Evolutionary conservation across 2,888 invertebrate genomes (phyloP), one percentile per base, ranked within the genome.

Genomic region (Melinaea menophilus): DNA sequence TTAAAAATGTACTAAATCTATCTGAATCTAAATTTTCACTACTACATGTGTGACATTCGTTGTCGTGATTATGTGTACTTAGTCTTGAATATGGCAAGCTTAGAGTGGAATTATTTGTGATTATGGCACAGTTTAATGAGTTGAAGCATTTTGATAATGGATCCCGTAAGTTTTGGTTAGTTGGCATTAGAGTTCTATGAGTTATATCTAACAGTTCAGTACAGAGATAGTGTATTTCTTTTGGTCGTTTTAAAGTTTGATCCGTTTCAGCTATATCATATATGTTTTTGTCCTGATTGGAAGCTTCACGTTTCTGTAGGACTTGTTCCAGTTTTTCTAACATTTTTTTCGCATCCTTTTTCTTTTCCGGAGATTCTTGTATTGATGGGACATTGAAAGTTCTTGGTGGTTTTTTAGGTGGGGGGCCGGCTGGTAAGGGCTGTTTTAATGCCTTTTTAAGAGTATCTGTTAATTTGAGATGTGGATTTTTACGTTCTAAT

Each of bases 391-490:
- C 71, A 47, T 86, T 85, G 72, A 94, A 94, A 1, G 92, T 92
- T 68, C 95, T 82, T 0, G 95, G 95, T 2, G 95, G 95, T 77
- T 95, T 95, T 73, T 93, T 93, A 0, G 95, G 95, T 0, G 95
- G 94, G 4, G 95, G 95, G 0, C 95, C 95, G 3, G 82, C 67
- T 0, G 95, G 95, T 57, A 95, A 75, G 0, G 95, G 95, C 70
- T 94, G 92, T 75, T 93, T 93, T 55, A 95, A 81, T 22, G 94
- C 94, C 67, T 92, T 92, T 75, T 93, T 93, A 46, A 95, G 81
- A 1, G 93, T 94, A 71, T 94, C 94, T 0, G 93, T 90, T 58
- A 91, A 70, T n/a, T 74, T 79, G 56, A 90, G 68, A 70, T 90
- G 86, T 2, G 90, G 90, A 63, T 88, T 90, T 64, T 89, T 89